Percentiles rank a stretch among this genome's conserved stretches.
phyloP scores from a whole-genome alignment of 1,140 invertebrate genomes.

The Formica selysi region DNA sequence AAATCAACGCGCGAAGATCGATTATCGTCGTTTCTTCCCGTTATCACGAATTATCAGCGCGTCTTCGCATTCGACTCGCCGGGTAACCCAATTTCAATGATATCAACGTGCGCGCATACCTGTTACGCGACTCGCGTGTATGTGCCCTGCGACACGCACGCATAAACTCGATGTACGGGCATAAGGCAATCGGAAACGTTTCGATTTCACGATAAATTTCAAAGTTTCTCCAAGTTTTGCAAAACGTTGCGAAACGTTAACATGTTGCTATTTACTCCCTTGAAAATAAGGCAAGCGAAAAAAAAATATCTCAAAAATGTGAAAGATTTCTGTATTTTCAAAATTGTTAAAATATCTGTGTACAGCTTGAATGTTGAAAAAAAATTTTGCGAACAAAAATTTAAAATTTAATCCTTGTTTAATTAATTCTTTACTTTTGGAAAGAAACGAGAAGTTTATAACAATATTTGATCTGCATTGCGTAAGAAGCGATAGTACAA shows the following conservation, averaged over 20 bases:
- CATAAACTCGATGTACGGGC: background rate
- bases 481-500: background rate
- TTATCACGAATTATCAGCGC: conserved; percentile 73
- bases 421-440: conserved; percentile 9
- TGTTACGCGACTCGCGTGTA: conserved; percentile 23
- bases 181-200: background rate
- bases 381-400: background rate
- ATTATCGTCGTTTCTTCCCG: conserved; percentile 42
- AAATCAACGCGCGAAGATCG: conserved; percentile 30
- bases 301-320: too few species aligned
- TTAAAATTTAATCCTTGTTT: background rate
- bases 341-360: background rate
- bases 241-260: background rate
- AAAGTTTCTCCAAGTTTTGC: conserved; percentile 33
- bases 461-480: background rate
- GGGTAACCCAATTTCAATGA: conserved; percentile 74
- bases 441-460: background rate
- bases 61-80: conserved; percentile 33
- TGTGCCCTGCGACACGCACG: conserved; percentile 21
- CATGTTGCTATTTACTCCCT: background rate
- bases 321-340: background rate
- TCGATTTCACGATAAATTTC: conserved; percentile 49
- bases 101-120: conserved; percentile 56
- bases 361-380: too few species aligned
- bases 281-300: background rate